Conservation (phyloP, 2,888 invertebrate genomes). For the Acronicta leporina region DNA sequence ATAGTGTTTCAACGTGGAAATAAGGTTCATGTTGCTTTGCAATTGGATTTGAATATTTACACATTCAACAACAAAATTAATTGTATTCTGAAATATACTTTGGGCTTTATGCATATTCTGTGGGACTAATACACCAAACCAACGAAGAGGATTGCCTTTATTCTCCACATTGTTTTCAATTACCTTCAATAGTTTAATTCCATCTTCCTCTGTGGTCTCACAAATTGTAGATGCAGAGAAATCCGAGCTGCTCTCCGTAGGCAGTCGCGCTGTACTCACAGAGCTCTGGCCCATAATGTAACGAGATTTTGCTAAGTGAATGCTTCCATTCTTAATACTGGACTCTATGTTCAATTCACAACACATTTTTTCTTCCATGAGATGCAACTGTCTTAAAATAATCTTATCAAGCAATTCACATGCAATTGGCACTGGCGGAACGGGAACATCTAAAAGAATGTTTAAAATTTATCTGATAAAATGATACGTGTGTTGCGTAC, state of each 20-base stretch:
- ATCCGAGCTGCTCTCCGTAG: constrained; percentile 90
- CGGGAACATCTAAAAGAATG: constrained; percentile 18
- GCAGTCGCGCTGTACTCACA: constrained; percentile 92
- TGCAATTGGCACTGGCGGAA: constrained; percentile 71
- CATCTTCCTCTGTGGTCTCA: constrained; percentile 77
- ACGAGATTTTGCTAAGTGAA: constrained; percentile 92
- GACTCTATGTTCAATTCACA: constrained; percentile 92
- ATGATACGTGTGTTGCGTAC: too few relatives aligned
- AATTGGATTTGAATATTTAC: constrained; percentile 92
- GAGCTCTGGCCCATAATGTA: constrained; percentile 94
- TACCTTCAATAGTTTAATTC: constrained; percentile 78
- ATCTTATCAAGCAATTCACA: constrained; percentile 91
- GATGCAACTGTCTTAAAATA: constrained; percentile 91
- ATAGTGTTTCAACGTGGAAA: constrained; percentile 69
- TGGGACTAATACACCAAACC: constrained; percentile 96
- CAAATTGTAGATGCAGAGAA: constrained; percentile 79
- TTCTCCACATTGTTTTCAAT: constrained; percentile 69
- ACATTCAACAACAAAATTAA: constrained; percentile 91
- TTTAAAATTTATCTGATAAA: too few relatives aligned
- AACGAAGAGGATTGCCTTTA: constrained; percentile 92
- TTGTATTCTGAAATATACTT: constrained; percentile 91
- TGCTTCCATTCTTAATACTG: constrained; percentile 91
- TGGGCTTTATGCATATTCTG: constrained; percentile 93
- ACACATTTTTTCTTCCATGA: constrained; percentile 93
- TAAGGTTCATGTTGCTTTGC: constrained; percentile 70